Evolutionary conservation across 2,797 vertebrate species (phyloP), one percentile per base, ranked within the genome.

Genomic region (Gorsachius magnificus): DNA sequence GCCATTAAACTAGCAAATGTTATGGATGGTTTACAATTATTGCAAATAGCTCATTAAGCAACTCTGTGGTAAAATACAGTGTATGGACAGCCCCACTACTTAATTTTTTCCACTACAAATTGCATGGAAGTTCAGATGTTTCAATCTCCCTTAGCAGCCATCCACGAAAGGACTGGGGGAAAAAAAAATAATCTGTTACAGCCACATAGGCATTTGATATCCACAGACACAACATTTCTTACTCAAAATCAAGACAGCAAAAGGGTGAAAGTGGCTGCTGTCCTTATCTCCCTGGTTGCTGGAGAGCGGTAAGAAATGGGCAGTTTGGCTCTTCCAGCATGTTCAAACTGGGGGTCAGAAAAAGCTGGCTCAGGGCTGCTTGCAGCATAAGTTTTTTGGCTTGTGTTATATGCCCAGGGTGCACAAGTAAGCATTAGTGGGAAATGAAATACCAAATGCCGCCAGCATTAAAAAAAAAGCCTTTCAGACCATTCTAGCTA

Each of bases 361-460:
- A 88, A 94, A 70, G 8, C 22, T 87, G 70, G 70, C 88, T 94
- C 83, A 89, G 66, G 87, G 51, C 31, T 83, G 58, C 48, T 77
- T 84, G 70, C 68, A 93, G 41, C 79, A 46, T 5, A 72, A 60
- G 5, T 80, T 90, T 92, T 81, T 71, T 93, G 94, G 78, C 87
- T 88, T 9, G 0, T 24, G 29, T 77, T 77, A 64, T 43, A 71
- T 6, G 19, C 70, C 31, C 36, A 63, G 9, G 14, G 45, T 65
- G 74, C 83, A 94, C n/a, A 93, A 96, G 78, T 64, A 87, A 54
- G 65, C 71, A 90, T 93, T 90, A 95, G 90, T 71, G 68, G 86
- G 71, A 92, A 95, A 86, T n/a, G 26, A 83, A 77, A 88, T 53
- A 68, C n/a, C 41, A 68, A 86, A 64, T 1, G 8, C 41, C 90